Conservation (phyloP, 2,113 vertebrate species). For the Embiotoca jacksoni region DNA sequence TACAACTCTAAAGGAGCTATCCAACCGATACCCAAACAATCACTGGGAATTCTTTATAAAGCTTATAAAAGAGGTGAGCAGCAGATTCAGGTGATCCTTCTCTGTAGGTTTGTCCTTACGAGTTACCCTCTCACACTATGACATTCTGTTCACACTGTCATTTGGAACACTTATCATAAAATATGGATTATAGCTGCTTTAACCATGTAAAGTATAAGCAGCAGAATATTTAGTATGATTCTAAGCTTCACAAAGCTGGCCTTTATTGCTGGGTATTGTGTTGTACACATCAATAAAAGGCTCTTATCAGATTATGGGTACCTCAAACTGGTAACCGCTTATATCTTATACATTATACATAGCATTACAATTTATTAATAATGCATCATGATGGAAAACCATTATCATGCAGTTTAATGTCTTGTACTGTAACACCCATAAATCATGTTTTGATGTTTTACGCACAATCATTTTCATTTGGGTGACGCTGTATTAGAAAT, state of each 20-base stretch:
- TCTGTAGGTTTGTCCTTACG: not conserved
- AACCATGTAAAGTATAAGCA: not conserved
- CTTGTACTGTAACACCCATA: not conserved
- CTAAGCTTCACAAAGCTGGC: too few relatives aligned
- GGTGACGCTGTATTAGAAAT: not conserved
- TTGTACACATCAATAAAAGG: not conserved
- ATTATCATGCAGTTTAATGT: not conserved
- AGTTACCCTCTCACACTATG: not conserved
- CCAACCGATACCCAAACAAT: not conserved
- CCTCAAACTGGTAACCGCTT: not conserved
- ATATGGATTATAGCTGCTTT: not conserved
- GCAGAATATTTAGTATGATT: too few relatives aligned
- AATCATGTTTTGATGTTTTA: constrained; percentile 8
- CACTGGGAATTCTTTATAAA: constrained; percentile 10
- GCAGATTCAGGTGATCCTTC: not conserved
- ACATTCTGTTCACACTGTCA: not conserved
- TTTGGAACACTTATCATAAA: not conserved
- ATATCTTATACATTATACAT: not conserved
- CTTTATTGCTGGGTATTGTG: too few relatives aligned
- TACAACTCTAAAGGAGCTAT: not conserved
- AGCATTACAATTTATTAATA: not conserved
- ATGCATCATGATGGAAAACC: not conserved
- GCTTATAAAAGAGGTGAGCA: not conserved
- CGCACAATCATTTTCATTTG: not conserved
- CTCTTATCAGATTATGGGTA: not conserved